A percentile compares a stretch with the other conserved stretches of the same genome.
Conservation (phyloP, 2,888 invertebrate genomes). For the Cantharis nigra region DNA sequence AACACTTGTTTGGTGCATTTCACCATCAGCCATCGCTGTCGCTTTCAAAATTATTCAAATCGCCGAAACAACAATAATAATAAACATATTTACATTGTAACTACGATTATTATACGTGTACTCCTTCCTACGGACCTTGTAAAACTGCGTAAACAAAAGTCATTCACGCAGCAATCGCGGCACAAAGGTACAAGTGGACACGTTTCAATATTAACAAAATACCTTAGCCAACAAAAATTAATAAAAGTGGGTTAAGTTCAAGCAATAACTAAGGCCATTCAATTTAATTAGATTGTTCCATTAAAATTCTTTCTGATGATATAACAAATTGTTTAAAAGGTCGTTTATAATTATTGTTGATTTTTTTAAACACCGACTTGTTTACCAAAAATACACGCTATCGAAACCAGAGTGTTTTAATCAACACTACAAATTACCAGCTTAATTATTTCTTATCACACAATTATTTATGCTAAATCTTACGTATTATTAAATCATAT, state of each 20-base stretch:
- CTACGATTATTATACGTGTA: not conserved
- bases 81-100: not conserved
- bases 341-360: not conserved
- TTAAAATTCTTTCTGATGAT: not conserved
- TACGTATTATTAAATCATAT: not conserved
- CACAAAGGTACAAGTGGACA: not conserved
- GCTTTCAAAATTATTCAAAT: not conserved
- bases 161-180: not conserved
- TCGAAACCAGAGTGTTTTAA: not conserved
- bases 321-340: not conserved
- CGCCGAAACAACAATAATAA: not conserved
- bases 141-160: not conserved
- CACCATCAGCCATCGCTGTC: not conserved
- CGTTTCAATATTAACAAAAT: not conserved
- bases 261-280: not conserved
- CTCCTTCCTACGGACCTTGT: not conserved
- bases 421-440: not conserved
- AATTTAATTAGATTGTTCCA: not conserved
- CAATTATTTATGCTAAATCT: not conserved
- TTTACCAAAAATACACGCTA: not conserved
- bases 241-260: not conserved
- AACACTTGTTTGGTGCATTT: not conserved
- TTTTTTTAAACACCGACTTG: not conserved
- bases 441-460: not conserved
- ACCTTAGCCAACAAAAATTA: not conserved